Percentiles rank a stretch among this genome's conserved stretches.
Evolutionary conservation across 2,797 vertebrate genomes (phyloP).

Genomic region (Argya squamiceps): DNA sequence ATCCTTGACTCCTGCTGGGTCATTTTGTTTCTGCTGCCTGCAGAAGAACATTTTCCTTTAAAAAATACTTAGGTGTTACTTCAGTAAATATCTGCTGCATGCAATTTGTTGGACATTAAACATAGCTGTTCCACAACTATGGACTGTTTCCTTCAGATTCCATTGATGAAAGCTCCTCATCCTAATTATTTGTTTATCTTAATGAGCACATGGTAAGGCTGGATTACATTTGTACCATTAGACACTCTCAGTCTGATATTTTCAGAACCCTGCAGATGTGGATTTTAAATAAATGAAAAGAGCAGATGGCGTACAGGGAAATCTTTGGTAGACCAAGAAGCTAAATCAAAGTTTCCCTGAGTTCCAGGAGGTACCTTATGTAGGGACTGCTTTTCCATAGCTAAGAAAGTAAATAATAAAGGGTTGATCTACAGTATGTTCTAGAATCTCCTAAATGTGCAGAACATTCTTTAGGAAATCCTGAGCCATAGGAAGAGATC

Average conservation of each 20-base stretch:
- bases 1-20: background rate
- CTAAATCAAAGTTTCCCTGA: slow-evolving; percentile 11
- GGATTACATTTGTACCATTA: background rate
- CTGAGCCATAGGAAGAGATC: background rate
- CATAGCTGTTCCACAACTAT: background rate
- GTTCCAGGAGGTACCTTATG: background rate
- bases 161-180: background rate
- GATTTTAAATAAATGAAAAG: slow-evolving; percentile 16
- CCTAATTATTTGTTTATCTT: slow-evolving; percentile 35
- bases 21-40: background rate
- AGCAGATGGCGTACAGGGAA: background rate
- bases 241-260: background rate
- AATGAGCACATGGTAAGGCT: background rate
- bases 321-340: slow-evolving; percentile 14
- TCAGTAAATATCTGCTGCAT: background rate
- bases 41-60: background rate
- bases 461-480: background rate
- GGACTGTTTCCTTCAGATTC: background rate
- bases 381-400: background rate
- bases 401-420: background rate
- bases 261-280: slow-evolving; percentile 28
- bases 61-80: background rate
- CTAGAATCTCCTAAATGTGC: background rate
- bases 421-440: background rate
- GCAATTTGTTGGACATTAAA: background rate